phyloP scores from a whole-genome alignment of 2,888 invertebrate species.

The Leptinotarsa rubiginosa region DNA sequence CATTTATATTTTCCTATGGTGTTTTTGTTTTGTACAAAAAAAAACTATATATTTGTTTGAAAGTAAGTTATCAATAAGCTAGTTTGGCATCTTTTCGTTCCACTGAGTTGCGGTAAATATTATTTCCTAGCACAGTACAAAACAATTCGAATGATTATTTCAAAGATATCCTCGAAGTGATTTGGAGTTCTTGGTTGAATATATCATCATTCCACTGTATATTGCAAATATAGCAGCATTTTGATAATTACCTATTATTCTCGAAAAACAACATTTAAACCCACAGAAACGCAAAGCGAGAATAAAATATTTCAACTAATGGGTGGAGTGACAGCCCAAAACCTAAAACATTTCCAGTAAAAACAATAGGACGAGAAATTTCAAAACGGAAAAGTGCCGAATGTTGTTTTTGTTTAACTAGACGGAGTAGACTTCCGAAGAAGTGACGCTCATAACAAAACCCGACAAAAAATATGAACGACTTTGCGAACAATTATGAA shows the following conservation, averaged over 20 bases:
- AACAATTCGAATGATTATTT: too few relatives aligned
- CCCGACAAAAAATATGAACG: slow-evolving; percentile 28
- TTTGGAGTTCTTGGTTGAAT: too few relatives aligned
- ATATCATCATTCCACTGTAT: too few relatives aligned
- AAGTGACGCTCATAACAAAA: slow-evolving; percentile 35
- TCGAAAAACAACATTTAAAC: neutral
- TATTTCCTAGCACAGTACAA: too few relatives aligned
- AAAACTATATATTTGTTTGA: too few relatives aligned
- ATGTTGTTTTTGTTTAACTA: slow-evolving; percentile 40
- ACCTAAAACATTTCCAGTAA: neutral
- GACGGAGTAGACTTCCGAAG: slow-evolving; percentile 30
- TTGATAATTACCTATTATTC: neutral
- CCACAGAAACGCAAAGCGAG: neutral
- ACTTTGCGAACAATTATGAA: slow-evolving; percentile 31
- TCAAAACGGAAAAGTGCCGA: slow-evolving; percentile 32
- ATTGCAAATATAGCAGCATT: neutral
- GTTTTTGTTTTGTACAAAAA: too few relatives aligned
- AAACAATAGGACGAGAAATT: slow-evolving; percentile 3
- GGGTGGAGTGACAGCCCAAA: slow-evolving; percentile 1
- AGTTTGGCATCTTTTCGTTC: too few relatives aligned
- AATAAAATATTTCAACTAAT: slow-evolving; percentile 2
- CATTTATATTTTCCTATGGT: too few relatives aligned
- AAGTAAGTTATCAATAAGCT: too few relatives aligned
- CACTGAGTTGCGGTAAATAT: too few relatives aligned
- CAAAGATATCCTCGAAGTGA: too few relatives aligned